These are phyloP conservation scores for Drosophila quasianomalipes DNA, from an alignment of 2,888 invertebrate genomes.

Conservation along the genomic window DNA sequence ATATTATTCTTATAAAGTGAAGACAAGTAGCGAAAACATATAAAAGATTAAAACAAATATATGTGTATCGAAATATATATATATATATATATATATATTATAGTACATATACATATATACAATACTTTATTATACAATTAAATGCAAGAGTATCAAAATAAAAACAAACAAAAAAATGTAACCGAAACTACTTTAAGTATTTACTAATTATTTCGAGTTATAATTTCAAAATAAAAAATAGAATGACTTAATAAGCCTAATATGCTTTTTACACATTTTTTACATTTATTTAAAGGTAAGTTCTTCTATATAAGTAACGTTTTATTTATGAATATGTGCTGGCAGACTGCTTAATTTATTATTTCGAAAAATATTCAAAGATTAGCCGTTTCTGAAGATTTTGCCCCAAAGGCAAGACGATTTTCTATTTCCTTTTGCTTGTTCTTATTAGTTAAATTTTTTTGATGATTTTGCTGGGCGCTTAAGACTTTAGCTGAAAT, in stretches of 20 bases:
- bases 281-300: constrained; percentile 7
- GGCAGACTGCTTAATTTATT: not conserved
- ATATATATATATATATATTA: constrained; percentile 30
- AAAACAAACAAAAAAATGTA: constrained; percentile 43
- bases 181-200: constrained; percentile 52
- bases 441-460: too few species aligned
- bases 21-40: constrained; percentile 54
- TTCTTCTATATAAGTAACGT: not conserved
- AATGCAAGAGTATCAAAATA: constrained; percentile 46
- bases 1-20: constrained; percentile 70
- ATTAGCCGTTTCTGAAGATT: not conserved
- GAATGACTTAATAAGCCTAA: constrained; percentile 61
- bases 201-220: constrained; percentile 57
- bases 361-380: too few species aligned
- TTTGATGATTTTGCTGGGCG: not conserved
- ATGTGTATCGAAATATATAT: constrained; percentile 35
- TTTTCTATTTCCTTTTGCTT: not conserved
- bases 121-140: constrained; percentile 65
- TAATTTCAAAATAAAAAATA: constrained; percentile 72
- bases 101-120: constrained; percentile 52
- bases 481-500: constrained; percentile 21
- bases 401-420: not conserved
- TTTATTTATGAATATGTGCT: not conserved
- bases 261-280: not conserved
- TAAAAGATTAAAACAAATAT: constrained; percentile 15